These are phyloP conservation scores for Schizotus pectinicornis DNA, from an alignment of 2,888 invertebrate genomes.

Conservation along the genomic window DNA sequence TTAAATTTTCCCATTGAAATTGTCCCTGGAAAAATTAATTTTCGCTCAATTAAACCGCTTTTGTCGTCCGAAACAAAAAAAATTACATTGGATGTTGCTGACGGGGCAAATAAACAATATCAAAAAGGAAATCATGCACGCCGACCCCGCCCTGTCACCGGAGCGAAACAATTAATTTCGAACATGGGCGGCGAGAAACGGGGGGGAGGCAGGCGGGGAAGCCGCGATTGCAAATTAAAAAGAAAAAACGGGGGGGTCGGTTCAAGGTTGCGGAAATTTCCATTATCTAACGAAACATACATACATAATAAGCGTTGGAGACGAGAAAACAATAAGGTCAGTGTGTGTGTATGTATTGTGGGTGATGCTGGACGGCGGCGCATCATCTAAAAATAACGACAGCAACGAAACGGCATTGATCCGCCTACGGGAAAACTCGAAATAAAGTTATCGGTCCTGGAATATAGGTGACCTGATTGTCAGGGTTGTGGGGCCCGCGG, in stretches of 20 bases:
- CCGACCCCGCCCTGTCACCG: slow-evolving; percentile 7
- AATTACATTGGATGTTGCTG: slow-evolving; percentile 3
- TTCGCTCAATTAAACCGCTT: slow-evolving; percentile 15
- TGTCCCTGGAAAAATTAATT: slow-evolving; percentile 14
- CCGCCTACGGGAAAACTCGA: slow-evolving; percentile 9
- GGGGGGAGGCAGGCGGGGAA: not conserved
- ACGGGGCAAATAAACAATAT: slow-evolving; percentile 18
- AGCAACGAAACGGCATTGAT: slow-evolving; percentile 18
- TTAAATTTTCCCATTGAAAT: slow-evolving; percentile 6
- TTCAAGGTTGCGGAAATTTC: slow-evolving; percentile 14
- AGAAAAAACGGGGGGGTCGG: slow-evolving; percentile 14
- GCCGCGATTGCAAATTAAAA: slow-evolving; percentile 16
- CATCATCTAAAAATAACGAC: slow-evolving; percentile 11
- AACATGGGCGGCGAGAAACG: too few species aligned
- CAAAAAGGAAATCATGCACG: slow-evolving; percentile 20
- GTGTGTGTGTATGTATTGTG: too few species aligned
- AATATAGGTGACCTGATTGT: slow-evolving; percentile 20
- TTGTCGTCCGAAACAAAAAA: slow-evolving; percentile 1
- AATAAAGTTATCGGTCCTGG: slow-evolving; percentile 12
- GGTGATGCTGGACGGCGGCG: not conserved
- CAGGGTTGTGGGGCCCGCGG: not conserved
- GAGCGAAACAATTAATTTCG: slow-evolving; percentile 22
- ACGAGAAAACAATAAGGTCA: not conserved
- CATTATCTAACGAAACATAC: not conserved
- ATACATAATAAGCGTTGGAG: too few species aligned